phyloP scores from a whole-genome alignment of 2,888 invertebrate species.

The Hemicrepidius hirtus region DNA sequence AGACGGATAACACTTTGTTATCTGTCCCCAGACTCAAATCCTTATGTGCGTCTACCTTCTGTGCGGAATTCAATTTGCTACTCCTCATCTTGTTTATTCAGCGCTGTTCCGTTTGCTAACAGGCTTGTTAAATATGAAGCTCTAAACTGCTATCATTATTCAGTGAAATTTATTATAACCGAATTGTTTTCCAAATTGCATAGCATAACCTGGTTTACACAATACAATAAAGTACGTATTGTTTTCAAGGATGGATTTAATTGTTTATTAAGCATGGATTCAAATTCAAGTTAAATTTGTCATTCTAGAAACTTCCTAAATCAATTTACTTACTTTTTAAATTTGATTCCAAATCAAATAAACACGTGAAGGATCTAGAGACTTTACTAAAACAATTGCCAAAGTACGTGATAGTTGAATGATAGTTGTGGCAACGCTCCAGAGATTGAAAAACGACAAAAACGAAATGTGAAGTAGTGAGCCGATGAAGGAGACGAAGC shows the following conservation, averaged over 20 bases:
- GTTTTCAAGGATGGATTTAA: too few relatives aligned
- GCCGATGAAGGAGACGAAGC: conserved; percentile 42
- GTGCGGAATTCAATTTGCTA: conserved; percentile 58
- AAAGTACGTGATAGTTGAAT: conserved; percentile 18
- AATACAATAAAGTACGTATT: background rate
- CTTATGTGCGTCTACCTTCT: conserved; percentile 63
- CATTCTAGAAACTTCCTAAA: too few relatives aligned
- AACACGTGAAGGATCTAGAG: too few relatives aligned
- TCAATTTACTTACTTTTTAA: too few relatives aligned
- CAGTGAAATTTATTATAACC: conserved; percentile 33
- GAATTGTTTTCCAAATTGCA: conserved; percentile 13
- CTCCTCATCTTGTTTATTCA: conserved; percentile 57
- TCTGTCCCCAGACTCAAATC: conserved; percentile 61
- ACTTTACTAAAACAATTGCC: background rate
- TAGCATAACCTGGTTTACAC: background rate
- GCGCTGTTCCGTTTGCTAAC: conserved; percentile 56
- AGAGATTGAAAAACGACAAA: conserved; percentile 7
- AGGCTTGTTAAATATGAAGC: conserved; percentile 56
- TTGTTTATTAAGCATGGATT: too few relatives aligned
- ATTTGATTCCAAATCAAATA: too few relatives aligned
- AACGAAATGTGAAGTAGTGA: conserved; percentile 23
- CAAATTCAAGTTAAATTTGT: too few relatives aligned
- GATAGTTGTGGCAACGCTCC: conserved; percentile 8
- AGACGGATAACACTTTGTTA: conserved; percentile 63
- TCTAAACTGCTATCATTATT: conserved; percentile 43